Base-by-base conservation (phyloP, 2,113 vertebrate genomes). In the Macroglossus sobrinus region DNA sequence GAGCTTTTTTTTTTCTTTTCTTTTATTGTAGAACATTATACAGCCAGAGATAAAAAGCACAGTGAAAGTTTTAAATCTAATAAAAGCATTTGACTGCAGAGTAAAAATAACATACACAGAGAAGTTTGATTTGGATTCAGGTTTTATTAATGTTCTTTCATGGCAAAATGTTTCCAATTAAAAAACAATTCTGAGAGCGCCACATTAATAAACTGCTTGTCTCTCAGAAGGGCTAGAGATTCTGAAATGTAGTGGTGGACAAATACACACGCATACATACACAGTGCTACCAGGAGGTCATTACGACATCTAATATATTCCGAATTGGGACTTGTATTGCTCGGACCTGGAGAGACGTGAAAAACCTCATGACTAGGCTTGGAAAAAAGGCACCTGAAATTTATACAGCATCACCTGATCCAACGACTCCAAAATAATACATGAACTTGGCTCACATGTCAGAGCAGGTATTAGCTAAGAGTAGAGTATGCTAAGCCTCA, bases 31-130 rank as follows among this genome's bases (percentile, higher is more conserved):
- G 98, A 99, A 98, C 98, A 98, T 98, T 99, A 98, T 98, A 98
- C 97, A 98, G 97, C 97, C 97, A 97, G 98, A 98, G 98, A 99
- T 98, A 98, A 98, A 98, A 98, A 98, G 98, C 98, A 98, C 95
- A 98, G 98, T 98, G 98, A 99, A 99, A 99, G 98, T 99, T 98
- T 98, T 98, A 98, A 98, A 98, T 99, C 98, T 99, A 98, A 98
- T 99, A 99, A 98, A 99, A 99, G 98, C 92, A 96, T 98, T 98
- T 98, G 98, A 99, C 98, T 98, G 98, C 93, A 93, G 98, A 98
- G 98, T 98, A 98, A 98, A 98, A 99, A 99, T 98, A 98, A 99
- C 98, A 98, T 98, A 98, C 98, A 98, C 95, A 97, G 98, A 98
- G 97, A 97, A 98, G 98, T 98, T 98, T 98, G 98, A 98, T 98